A percentile compares a stretch with the other conserved stretches of the same genome.
These are phyloP conservation scores for Melolontha melolontha DNA, from an alignment of 2,888 invertebrate species.

Conservation along the genomic window DNA sequence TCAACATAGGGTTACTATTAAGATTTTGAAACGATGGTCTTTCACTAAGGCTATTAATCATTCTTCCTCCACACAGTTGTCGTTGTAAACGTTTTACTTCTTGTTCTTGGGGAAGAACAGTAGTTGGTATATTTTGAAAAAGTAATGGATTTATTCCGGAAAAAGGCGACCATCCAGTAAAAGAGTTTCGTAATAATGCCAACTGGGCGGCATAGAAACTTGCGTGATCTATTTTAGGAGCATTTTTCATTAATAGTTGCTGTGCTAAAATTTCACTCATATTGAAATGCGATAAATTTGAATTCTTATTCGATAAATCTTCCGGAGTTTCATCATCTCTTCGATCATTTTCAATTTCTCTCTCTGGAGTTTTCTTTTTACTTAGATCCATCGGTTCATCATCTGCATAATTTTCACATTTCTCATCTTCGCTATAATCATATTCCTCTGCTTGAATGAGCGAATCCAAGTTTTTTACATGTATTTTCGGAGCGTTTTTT, in stretches of 20 bases:
- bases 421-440: constrained; percentile 65
- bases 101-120: constrained; percentile 70
- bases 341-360: constrained; percentile 51
- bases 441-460: constrained; percentile 70
- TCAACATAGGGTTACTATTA: constrained; percentile 40
- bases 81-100: constrained; percentile 78
- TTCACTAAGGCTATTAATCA: constrained; percentile 66
- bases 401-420: constrained; percentile 60
- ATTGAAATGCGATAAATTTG: constrained; percentile 53
- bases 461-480: constrained; percentile 72
- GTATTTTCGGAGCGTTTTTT: constrained; percentile 57
- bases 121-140: constrained; percentile 69
- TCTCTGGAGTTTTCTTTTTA: constrained; percentile 71
- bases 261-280: constrained; percentile 71
- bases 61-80: constrained; percentile 78
- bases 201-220: constrained; percentile 72
- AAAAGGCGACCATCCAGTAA: constrained; percentile 68
- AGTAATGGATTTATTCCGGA: constrained; percentile 74
- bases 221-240: constrained; percentile 73
- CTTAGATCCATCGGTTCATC: constrained; percentile 70
- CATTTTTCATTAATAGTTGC: constrained; percentile 74
- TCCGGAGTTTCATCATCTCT: constrained; percentile 63
- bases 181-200: constrained; percentile 70
- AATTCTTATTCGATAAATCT: constrained; percentile 65
- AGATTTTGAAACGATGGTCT: constrained; percentile 44